Evolutionary conservation across 2,888 invertebrate genomes (phyloP), one percentile per base, ranked within the genome.

Genomic region (Sphaerophoria taeniata): DNA sequence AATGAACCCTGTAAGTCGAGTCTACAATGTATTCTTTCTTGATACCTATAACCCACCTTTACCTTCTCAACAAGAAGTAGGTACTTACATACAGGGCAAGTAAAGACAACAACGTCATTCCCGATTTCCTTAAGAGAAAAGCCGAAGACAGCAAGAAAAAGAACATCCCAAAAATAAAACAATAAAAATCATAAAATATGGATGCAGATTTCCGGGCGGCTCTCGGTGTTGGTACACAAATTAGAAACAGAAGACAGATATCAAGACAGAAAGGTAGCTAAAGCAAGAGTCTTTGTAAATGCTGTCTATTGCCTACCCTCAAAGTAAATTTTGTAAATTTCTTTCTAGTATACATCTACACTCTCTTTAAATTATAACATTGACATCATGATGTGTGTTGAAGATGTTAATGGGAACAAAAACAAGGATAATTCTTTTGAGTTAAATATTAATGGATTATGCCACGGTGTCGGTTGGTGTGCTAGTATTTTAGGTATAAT

Each of bases 321-420:
- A 39, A 43, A 43, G 9, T 11, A 43, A 43, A 43, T 33, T 55
- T 56, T 49, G 6, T 4, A 75, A 76, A 65, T 9, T 43, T 43
- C 43, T 39, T 39, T 12, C 11, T 43, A 9, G 11, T 34, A 65
- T 65, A 34, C 65, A 24, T 24, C 24, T 24, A 24, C 34, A 47
- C 24, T 31, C 34, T 34, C 16, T 49, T 65, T 56, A 51, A 31
- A 67, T 43, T 45, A 69, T 72, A 55, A 60, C 73, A 45, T 61
- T 73, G 73, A 69, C 73, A 24, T 24, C 24, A 79, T 55, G 79
- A 79, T 55, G 79, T 73, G 47, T 61, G 36, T 65, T 56, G 55
- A 74, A 65, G 34, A 65, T 65, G 63, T 70, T 78, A 63, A 63
- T 63, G 53, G 63, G 16, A 58, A 49, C 39, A 4, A 36, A 45